These are phyloP conservation scores for Fopius arisanus DNA, from an alignment of 1,140 invertebrate genomes.

Conservation along the genomic window DNA sequence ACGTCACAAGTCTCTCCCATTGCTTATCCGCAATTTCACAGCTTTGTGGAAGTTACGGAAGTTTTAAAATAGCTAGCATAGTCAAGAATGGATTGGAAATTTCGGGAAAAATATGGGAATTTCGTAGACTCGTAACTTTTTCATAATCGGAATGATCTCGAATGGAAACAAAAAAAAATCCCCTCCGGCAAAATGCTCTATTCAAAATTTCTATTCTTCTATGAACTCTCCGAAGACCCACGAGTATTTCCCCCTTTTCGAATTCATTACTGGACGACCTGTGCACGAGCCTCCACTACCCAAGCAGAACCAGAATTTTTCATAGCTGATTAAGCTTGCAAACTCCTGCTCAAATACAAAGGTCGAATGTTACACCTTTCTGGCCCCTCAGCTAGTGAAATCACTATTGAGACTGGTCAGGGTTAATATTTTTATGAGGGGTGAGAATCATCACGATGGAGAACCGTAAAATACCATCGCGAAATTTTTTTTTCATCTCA, in stretches of 20 bases:
- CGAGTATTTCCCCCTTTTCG: background rate
- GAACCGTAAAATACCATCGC: too few relatives aligned
- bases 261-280: background rate
- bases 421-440: conserved; percentile 38
- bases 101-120: background rate
- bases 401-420: conserved; percentile 63
- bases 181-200: background rate
- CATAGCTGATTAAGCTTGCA: background rate
- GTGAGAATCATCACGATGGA: background rate
- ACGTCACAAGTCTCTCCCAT: background rate
- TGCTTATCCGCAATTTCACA: too few relatives aligned
- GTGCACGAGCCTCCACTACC: background rate
- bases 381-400: conserved; percentile 35
- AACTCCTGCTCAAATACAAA: background rate
- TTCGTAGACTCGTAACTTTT: background rate
- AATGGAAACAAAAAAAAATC: conserved; percentile 10
- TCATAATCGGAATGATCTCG: background rate
- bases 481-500: too few relatives aligned
- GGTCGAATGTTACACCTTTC: conserved; percentile 6
- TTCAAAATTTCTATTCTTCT: background rate
- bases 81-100: background rate
- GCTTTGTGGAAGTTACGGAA: background rate
- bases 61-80: background rate
- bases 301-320: background rate
- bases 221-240: background rate